These are phyloP conservation scores for Xiphydria camelus DNA, from an alignment of 2,888 invertebrate species.

Conservation along the genomic window DNA sequence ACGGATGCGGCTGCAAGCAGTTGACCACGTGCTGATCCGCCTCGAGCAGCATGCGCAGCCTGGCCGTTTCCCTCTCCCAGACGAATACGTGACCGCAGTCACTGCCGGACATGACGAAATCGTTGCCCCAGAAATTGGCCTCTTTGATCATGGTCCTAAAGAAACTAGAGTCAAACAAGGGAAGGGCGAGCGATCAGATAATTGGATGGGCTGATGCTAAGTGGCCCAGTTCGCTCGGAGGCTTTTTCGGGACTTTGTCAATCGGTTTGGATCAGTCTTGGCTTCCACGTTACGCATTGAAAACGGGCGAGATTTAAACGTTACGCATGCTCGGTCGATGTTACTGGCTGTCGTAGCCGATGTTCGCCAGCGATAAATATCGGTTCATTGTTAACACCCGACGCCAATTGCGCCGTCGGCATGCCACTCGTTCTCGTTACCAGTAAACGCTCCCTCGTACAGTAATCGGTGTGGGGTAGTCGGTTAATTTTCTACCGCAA, in stretches of 20 bases:
- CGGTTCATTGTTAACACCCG: too few relatives aligned
- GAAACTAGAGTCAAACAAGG: conserved; percentile 57
- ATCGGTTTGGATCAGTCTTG: too few relatives aligned
- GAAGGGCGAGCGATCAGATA: conserved; percentile 48
- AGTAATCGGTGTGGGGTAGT: too few relatives aligned
- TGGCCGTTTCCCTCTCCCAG: conserved; percentile 74
- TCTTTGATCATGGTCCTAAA: conserved; percentile 82
- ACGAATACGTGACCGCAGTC: conserved; percentile 87
- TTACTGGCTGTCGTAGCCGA: too few relatives aligned
- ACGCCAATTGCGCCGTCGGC: too few relatives aligned
- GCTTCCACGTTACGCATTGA: too few relatives aligned
- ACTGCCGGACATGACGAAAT: conserved; percentile 83
- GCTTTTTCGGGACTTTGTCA: conserved; percentile 44
- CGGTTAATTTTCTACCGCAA: too few relatives aligned
- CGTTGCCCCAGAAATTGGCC: conserved; percentile 81
- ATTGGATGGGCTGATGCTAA: conserved; percentile 44
- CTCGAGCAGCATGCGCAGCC: conserved; percentile 74
- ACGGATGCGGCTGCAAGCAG: conserved; percentile 83
- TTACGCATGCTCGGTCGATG: too few relatives aligned
- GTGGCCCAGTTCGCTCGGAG: conserved; percentile 54
- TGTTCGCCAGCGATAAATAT: too few relatives aligned
- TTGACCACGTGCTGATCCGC: conserved; percentile 85
- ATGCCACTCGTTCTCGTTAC: too few relatives aligned
- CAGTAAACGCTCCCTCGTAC: too few relatives aligned
- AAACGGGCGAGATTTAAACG: too few relatives aligned